Percentiles rank a stretch among this genome's conserved stretches.
Evolutionary conservation across 2,888 invertebrate genomes (phyloP).

Genomic region (Drosophila limbata): DNA sequence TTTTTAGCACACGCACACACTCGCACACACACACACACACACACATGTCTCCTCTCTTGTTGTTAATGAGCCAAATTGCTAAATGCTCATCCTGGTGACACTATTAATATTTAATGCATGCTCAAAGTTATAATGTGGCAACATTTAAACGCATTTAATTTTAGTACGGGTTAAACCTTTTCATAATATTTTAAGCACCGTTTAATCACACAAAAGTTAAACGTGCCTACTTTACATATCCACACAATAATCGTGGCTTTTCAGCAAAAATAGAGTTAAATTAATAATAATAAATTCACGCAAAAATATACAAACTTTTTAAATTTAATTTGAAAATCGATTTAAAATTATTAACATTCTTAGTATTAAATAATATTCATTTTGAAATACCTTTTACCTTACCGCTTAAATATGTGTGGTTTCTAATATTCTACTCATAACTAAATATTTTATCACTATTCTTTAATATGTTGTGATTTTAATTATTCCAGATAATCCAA

Average conservation of each 20-base stretch:
- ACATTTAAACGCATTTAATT: slow-evolving; percentile 57
- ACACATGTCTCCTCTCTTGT: neutral
- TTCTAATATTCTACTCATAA: no score
- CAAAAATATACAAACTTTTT: neutral
- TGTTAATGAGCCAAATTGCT: slow-evolving; percentile 60
- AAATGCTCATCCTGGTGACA: slow-evolving; percentile 48
- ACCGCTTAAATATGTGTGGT: no score
- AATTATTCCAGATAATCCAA: no score
- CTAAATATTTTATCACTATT: no score
- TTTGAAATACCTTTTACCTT: no score
- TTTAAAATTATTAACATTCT: no score
- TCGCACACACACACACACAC: neutral
- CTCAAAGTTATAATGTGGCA: slow-evolving; percentile 61
- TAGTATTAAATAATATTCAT: no score
- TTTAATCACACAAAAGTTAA: slow-evolving; percentile 15
- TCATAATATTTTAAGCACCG: slow-evolving; percentile 23
- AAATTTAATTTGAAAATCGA: neutral
- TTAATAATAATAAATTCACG: neutral
- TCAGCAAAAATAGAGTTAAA: neutral
- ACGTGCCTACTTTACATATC: neutral
- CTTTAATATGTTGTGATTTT: no score
- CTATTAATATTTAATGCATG: slow-evolving; percentile 66
- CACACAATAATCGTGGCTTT: neutral
- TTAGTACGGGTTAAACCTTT: slow-evolving; percentile 36
- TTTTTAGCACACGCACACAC: slow-evolving; percentile 1